Conservation (phyloP, 37 sponge, comb jelly and placozoan genomes). For the Amphimedon queenslandica region DNA sequence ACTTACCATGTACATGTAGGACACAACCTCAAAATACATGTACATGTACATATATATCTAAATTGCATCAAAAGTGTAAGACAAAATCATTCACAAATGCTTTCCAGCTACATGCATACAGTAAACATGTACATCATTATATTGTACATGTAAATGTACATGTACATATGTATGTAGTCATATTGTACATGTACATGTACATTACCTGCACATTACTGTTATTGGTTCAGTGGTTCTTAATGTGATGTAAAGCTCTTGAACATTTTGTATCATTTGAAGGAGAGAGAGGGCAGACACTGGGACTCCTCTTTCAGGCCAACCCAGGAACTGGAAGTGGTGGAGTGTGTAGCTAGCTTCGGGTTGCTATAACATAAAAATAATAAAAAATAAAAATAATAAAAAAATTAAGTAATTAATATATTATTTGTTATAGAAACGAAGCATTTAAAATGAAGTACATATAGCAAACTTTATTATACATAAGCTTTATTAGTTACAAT, state of each 20-base stretch:
- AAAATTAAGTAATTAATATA: too few species aligned
- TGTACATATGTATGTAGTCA: background rate
- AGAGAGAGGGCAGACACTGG: slow-evolving; percentile 59
- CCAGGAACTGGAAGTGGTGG: slow-evolving; percentile 78
- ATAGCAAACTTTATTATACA: too few species aligned
- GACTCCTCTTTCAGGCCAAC: slow-evolving; percentile 82
- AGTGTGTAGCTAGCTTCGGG: slow-evolving; percentile 34
- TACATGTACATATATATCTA: background rate
- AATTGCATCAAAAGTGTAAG: background rate
- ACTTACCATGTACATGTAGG: too few species aligned
- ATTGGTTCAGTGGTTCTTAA: slow-evolving; percentile 56
- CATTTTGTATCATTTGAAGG: slow-evolving; percentile 78
- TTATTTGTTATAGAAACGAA: too few species aligned
- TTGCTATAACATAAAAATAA: slow-evolving; percentile 16
- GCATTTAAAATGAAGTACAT: too few species aligned
- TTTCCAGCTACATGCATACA: slow-evolving; percentile 4
- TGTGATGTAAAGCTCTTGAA: slow-evolving; percentile 65
- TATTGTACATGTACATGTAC: background rate
- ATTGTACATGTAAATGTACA: background rate
- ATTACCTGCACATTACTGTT: slow-evolving; percentile 76
- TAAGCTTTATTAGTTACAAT: too few species aligned
- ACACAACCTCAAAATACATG: too few species aligned
- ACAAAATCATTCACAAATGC: background rate
- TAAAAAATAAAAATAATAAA: too few species aligned
- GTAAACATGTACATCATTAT: background rate